Evolutionary conservation across 1,140 invertebrate genomes (phyloP), one percentile per base, ranked within the genome.

Genomic region (Bacillus rossius): DNA sequence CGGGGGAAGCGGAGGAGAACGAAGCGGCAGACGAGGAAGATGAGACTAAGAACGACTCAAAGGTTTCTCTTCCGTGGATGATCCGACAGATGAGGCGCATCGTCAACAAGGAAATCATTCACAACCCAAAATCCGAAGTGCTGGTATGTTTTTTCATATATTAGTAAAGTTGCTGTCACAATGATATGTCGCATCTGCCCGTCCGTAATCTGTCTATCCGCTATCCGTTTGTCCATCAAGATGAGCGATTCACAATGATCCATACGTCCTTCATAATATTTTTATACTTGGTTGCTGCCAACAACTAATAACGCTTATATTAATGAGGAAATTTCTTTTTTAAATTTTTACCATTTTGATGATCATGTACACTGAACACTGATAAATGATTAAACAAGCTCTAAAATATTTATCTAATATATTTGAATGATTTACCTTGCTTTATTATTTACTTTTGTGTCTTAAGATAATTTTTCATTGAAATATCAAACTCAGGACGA

Each of bases 61-160:
- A 4, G 75, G 77, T 74, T 65, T 76, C 76, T 5, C 61, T 86
- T 40, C 56, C 78, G 14, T 92, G 89, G 88, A 69, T 92, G 2
- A 68, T 87, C 1, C 83, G 80, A 62, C 85, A 79, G 66, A 67
- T 91, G 65, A 75, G 84, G 29, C 84, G 82, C 70, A 81, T 84
- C 64, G 77, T 88, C 1, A 88, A 90, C 67, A 73, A 77, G n/a
- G 50, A 59, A 53, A 17, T 53, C 29, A 29, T 42, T 51, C 61
- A 70, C 40, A 75, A 77, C 19, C 70, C 77, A 0, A 75, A 78
- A 58, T 62, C 66, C 14, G 75, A 66, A 26, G 64, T 73, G 52
- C 77, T 81, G 67, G 82, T 84, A 69, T 69, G 67, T 70, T 55
- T 48, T 23, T 25, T 54, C 55, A 34, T 40, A 43, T 23, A 14